Conservation (phyloP, 2,888 invertebrate genomes). For the Fragum sueziense region DNA sequence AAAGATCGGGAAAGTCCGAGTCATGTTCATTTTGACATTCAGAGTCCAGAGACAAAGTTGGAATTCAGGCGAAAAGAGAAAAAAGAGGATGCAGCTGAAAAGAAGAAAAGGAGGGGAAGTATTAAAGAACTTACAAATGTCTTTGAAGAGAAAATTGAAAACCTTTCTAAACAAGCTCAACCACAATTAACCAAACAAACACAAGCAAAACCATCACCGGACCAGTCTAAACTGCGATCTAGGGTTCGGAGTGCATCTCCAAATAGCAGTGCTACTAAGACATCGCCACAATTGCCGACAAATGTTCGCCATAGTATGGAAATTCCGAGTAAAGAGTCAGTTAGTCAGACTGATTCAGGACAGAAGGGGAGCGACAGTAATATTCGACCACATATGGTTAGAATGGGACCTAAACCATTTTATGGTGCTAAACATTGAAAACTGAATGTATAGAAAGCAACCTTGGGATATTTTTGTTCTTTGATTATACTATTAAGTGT, state of each 20-base stretch:
- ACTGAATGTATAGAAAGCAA: too few relatives aligned
- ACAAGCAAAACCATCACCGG: background rate
- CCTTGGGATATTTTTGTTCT: too few relatives aligned
- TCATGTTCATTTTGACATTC: slow-evolving; percentile 33
- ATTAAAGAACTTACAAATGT: slow-evolving; percentile 76
- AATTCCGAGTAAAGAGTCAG: slow-evolving; percentile 58
- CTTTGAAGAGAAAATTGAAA: slow-evolving; percentile 71
- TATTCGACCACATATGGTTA: slow-evolving; percentile 64
- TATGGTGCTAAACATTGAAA: slow-evolving; percentile 69
- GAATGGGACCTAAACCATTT: slow-evolving; percentile 78
- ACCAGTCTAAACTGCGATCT: slow-evolving; percentile 48
- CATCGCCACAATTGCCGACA: slow-evolving; percentile 38
- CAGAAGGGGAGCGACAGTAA: slow-evolving; percentile 54
- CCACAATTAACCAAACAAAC: slow-evolving; percentile 14
- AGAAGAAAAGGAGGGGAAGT: slow-evolving; percentile 74
- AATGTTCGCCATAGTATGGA: slow-evolving; percentile 73
- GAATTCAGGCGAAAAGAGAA: slow-evolving; percentile 29
- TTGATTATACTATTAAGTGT: too few relatives aligned
- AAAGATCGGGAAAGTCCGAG: slow-evolving; percentile 35
- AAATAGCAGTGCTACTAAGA: slow-evolving; percentile 37
- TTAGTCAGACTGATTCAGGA: slow-evolving; percentile 45
- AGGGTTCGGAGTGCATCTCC: slow-evolving; percentile 66
- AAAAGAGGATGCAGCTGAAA: slow-evolving; percentile 52
- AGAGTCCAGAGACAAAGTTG: background rate
- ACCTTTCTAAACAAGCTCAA: slow-evolving; percentile 41